Base-by-base conservation (phyloP, 2,888 invertebrate species). In the Phyllotreta striolata region DNA sequence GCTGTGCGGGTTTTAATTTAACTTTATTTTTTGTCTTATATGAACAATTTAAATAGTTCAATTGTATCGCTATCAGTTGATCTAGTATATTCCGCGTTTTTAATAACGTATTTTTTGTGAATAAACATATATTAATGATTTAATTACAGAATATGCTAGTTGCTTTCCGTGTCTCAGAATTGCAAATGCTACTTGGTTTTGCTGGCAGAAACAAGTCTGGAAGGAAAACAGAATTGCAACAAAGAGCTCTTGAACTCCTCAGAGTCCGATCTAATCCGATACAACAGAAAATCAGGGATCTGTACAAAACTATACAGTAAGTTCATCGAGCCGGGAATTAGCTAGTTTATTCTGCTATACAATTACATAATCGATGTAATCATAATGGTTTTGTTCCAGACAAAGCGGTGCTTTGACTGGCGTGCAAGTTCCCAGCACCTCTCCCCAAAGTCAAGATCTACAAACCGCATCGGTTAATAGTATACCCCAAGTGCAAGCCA, bases 91-190 rank as follows among this genome's bases (percentile, higher is more conserved):
- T 24, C 1, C 24, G 4, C 24, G 24, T 24, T 24, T 4, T 24
- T 24, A 24, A 24, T 24, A 24, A 3, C 4, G 24, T 24, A 24
- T 3, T 24, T 24, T 24, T 24, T 24, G 24, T 24, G 1, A 3
- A 24, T 24, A 3, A 24, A 24, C 24, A 24, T 24, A 24, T 3
- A 24, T 24, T 24, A 24, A 3, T 4, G 24, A 1, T 4, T 24
- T 24, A 4, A 24, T 80, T 80, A 43, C 75, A 82, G 82, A 80
- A 76, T 79, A 82, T 82, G 82, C 82, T 85, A 77, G 81, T 88
- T 82, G 87, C 86, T 79, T 92, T 93, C 84, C 88, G 93, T 76
- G 92, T 93, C 74, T 90, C 91, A 80, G 93, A 93, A 82, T 88
- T 94, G 79, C 92, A 93, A 84, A 89, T 89, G 83, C 84, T 94